Evolutionary conservation across 2,888 invertebrate genomes (phyloP).

Genomic region (Herminia tarsipennalis): DNA sequence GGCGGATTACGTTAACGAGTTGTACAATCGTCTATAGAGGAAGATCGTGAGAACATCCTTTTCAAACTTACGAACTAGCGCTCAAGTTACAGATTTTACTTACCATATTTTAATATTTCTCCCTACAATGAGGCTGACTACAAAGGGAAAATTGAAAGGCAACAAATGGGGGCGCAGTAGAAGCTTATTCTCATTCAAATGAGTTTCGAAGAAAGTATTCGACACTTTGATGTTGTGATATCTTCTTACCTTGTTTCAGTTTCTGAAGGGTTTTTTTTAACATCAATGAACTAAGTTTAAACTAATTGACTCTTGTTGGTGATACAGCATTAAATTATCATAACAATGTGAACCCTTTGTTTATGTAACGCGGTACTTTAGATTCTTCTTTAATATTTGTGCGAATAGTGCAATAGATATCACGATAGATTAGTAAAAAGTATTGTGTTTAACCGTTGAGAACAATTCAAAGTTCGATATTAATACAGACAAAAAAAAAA

Average conservation of each 20-base stretch:
- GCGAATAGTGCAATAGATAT: too few species aligned
- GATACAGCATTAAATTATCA: not conserved
- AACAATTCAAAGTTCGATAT: too few species aligned
- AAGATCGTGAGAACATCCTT: constrained; percentile 32
- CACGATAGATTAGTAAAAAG: too few species aligned
- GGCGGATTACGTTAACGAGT: constrained; percentile 32
- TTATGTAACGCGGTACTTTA: too few species aligned
- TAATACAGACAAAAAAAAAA: too few species aligned
- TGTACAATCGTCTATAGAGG: constrained; percentile 32
- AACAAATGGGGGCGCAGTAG: constrained; percentile 68
- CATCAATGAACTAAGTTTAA: constrained; percentile 15
- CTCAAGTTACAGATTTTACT: constrained; percentile 65
- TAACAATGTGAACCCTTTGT: not conserved
- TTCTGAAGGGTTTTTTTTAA: constrained; percentile 28
- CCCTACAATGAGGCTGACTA: constrained; percentile 57
- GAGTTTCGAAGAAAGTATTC: constrained; percentile 71
- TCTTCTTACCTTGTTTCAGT: constrained; percentile 47
- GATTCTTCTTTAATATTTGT: too few species aligned
- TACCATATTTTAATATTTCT: constrained; percentile 80
- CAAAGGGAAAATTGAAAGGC: constrained; percentile 76
- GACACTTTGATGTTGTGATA: constrained; percentile 71
- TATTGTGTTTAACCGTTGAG: too few species aligned
- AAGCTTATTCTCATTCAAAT: constrained; percentile 80
- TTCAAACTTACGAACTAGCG: constrained; percentile 53
- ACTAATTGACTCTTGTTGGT: not conserved